Evolutionary conservation across 2,113 vertebrate species (phyloP).

Genomic region (Platycercus adscitus): DNA sequence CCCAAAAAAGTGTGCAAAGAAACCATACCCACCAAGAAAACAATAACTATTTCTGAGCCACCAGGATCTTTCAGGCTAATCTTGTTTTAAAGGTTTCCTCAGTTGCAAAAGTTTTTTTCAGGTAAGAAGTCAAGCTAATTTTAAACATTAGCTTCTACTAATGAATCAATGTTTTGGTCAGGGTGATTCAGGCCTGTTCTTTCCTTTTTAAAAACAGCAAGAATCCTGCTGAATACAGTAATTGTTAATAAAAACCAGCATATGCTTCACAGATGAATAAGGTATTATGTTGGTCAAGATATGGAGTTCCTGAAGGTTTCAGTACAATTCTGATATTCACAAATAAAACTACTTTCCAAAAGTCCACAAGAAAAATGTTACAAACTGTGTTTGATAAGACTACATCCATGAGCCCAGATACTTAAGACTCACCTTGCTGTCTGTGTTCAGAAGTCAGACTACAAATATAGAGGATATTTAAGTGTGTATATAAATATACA

Average conservation of each 20-base stretch:
- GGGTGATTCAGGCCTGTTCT: background rate
- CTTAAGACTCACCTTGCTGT: background rate
- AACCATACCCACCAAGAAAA: background rate
- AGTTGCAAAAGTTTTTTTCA: background rate
- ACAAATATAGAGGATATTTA: background rate
- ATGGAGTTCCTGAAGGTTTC: background rate
- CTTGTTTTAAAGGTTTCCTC: background rate
- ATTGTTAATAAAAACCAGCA: background rate
- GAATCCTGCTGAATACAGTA: background rate
- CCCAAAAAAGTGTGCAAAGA: background rate
- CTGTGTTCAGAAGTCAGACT: background rate
- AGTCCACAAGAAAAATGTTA: background rate
- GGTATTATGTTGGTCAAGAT: background rate
- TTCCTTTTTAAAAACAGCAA: background rate
- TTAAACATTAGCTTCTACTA: background rate
- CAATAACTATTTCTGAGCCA: background rate
- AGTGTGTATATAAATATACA: background rate
- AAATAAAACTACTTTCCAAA: background rate
- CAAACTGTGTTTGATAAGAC: background rate
- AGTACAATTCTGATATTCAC: background rate
- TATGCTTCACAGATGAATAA: background rate
- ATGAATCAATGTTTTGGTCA: background rate
- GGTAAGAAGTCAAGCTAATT: background rate
- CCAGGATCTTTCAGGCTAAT: background rate
- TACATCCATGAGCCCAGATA: background rate